These are phyloP conservation scores for Anomalospiza imberbis DNA, from an alignment of 2,797 vertebrate genomes.

Conservation along the genomic window DNA sequence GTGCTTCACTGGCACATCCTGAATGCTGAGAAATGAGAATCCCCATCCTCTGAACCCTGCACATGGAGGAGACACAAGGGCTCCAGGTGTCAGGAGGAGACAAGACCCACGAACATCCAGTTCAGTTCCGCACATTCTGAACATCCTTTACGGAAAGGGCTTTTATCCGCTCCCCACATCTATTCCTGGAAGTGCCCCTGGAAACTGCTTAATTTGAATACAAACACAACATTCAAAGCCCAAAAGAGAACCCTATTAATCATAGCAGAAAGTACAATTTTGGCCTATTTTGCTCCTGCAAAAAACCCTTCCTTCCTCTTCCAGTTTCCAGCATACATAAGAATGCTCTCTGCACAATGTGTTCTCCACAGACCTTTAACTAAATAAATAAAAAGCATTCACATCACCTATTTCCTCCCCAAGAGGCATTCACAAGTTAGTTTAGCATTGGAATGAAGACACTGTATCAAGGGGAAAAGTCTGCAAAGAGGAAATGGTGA, in stretches of 20 bases:
- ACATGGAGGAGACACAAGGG: not conserved
- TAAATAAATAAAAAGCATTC: not conserved
- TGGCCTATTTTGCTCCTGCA: not conserved
- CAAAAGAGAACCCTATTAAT: constrained; percentile 37
- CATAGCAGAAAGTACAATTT: not conserved
- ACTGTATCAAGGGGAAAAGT: constrained; percentile 14
- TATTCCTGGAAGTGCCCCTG: constrained; percentile 35
- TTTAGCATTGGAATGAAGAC: constrained; percentile 18
- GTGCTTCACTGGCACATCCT: not conserved
- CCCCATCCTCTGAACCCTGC: not conserved
- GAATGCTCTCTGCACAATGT: not conserved
- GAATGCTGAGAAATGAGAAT: not conserved
- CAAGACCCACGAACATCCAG: rapidly evolving
- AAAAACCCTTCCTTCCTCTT: not conserved
- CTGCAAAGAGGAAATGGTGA: constrained; percentile 12
- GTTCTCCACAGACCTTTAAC: not conserved
- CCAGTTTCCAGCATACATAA: not conserved
- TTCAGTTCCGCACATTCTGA: not conserved
- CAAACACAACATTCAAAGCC: constrained; percentile 30
- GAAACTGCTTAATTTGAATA: constrained; percentile 25
- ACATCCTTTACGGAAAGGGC: not conserved
- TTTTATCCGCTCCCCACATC: not conserved
- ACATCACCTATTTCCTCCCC: constrained; percentile 23
- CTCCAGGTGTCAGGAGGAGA: not conserved
- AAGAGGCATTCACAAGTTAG: not conserved